Conservation (phyloP, 2,888 invertebrate species). For the Ochropleura plecta region DNA sequence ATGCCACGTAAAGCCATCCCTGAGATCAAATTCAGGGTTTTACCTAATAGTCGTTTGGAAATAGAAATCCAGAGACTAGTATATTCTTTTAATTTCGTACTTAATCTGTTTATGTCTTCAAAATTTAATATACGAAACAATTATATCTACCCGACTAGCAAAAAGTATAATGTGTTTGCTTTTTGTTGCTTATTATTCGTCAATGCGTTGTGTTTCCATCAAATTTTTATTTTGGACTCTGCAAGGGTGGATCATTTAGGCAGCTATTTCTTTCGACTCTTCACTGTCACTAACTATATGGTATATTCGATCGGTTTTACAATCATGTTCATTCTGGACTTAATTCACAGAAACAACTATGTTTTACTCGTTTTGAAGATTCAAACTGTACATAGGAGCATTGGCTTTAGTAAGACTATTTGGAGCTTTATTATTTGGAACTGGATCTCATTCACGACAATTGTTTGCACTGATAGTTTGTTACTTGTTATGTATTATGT, state of each 20-base stretch:
- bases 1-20: not conserved
- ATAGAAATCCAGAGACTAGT: slow-evolving; percentile 6
- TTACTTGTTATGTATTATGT: not conserved
- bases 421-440: slow-evolving; percentile 32
- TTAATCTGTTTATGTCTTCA: slow-evolving; percentile 15
- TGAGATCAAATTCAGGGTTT: no score
- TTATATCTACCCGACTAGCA: slow-evolving; percentile 1
- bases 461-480: not conserved
- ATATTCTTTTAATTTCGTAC: not conserved
- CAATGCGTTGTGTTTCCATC: not conserved
- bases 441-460: slow-evolving; percentile 29
- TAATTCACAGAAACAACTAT: slow-evolving; percentile 4
- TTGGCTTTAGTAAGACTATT: slow-evolving; percentile 19
- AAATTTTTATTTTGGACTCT: not conserved
- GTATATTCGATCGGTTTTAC: slow-evolving; percentile 4
- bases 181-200: not conserved
- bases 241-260: not conserved
- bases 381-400: slow-evolving; percentile 38
- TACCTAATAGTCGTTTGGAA: slow-evolving; percentile 4
- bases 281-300: not conserved
- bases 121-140: slow-evolving; percentile 9
- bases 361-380: slow-evolving; percentile 42
- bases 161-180: not conserved
- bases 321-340: not conserved
- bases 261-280: not conserved